Evolutionary conservation across 2,797 vertebrate species (phyloP).

Genomic region (Hybognathus amarus): DNA sequence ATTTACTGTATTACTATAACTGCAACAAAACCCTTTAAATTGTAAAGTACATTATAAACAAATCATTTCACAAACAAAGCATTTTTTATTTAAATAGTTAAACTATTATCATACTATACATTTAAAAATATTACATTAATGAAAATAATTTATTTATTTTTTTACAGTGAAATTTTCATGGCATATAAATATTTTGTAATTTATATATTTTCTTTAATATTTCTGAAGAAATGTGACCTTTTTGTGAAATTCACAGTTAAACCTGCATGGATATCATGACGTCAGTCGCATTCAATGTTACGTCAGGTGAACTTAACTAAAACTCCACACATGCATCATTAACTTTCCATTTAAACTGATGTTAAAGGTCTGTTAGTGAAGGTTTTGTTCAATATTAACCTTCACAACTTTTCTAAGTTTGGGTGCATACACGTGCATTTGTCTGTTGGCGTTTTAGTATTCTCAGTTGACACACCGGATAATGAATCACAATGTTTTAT

Average conservation of each 20-base stretch:
- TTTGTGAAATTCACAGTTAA: not conserved
- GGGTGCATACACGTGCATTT: not conserved
- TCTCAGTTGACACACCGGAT: conserved; percentile 24
- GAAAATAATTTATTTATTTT: not conserved
- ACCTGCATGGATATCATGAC: not conserved
- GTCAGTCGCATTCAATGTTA: not conserved
- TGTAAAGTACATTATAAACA: not conserved
- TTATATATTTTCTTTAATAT: not conserved
- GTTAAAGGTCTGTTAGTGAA: not conserved
- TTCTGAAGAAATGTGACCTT: not conserved
- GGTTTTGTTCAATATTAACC: not conserved
- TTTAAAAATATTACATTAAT: not conserved
- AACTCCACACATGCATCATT: conserved; percentile 4
- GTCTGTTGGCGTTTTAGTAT: conserved; percentile 2
- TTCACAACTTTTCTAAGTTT: conserved; percentile 6
- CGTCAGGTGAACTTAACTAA: not conserved
- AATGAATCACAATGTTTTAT: conserved; percentile 52
- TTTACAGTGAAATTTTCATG: not conserved
- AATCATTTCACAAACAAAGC: not conserved
- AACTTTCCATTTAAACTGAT: conserved; percentile 7
- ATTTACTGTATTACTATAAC: not conserved
- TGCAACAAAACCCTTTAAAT: not conserved
- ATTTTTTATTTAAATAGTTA: not conserved
- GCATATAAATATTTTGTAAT: not conserved
- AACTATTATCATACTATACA: not conserved